phyloP scores from a whole-genome alignment of 2,113 vertebrate genomes.

The Mustelus asterias region DNA sequence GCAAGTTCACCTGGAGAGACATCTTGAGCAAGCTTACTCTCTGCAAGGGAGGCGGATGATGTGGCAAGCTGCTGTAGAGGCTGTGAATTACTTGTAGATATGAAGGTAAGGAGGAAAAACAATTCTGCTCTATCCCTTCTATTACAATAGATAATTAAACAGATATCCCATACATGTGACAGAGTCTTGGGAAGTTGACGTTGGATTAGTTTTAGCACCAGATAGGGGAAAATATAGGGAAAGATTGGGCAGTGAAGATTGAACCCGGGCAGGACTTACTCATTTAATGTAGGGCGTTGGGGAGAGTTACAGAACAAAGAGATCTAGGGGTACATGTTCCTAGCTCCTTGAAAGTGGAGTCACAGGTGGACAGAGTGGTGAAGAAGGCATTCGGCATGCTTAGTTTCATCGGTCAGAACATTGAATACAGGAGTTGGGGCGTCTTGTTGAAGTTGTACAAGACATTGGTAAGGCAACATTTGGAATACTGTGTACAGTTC shows the following conservation, averaged over 20 bases:
- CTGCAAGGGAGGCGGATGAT: neutral
- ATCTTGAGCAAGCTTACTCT: neutral
- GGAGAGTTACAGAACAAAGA: too few relatives aligned
- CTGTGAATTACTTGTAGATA: neutral
- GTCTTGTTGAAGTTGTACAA: too few relatives aligned
- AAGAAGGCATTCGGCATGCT: too few relatives aligned
- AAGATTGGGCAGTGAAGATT: neutral
- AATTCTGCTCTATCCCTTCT: neutral
- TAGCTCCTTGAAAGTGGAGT: too few relatives aligned
- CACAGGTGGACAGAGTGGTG: too few relatives aligned
- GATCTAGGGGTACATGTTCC: too few relatives aligned
- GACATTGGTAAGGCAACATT: too few relatives aligned
- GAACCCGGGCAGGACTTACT: too few relatives aligned
- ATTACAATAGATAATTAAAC: neutral
- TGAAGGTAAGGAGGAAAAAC: neutral
- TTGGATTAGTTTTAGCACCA: neutral
- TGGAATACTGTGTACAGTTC: too few relatives aligned
- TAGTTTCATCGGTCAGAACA: too few relatives aligned
- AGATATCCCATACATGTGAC: neutral
- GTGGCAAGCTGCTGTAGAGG: neutral
- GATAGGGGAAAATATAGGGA: neutral
- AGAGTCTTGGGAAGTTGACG: neutral
- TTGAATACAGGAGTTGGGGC: too few relatives aligned
- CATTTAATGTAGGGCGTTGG: too few relatives aligned
- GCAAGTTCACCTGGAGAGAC: neutral